These are phyloP conservation scores for Phodopus roborovskii DNA, from an alignment of 2,113 vertebrate species.

Conservation along the genomic window DNA sequence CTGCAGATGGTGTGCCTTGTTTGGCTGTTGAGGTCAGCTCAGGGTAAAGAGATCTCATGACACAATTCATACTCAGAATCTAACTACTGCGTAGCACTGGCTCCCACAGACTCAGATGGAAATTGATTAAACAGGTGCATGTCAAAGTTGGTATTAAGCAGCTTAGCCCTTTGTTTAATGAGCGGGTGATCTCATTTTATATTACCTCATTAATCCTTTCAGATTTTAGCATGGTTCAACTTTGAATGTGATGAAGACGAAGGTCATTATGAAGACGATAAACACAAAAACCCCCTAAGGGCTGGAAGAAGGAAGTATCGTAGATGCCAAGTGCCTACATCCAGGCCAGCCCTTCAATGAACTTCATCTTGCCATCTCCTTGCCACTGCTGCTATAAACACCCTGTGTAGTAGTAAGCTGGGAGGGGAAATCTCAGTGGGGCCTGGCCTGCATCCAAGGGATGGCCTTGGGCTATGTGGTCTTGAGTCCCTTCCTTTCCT, in stretches of 20 bases:
- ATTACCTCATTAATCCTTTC: conserved; percentile 44
- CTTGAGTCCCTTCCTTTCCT: neutral
- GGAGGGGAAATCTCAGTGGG: neutral
- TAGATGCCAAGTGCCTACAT: neutral
- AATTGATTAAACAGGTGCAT: conserved; percentile 33
- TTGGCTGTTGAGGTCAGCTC: neutral
- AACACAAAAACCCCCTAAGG: neutral
- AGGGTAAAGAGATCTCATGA: neutral
- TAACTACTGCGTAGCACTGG: neutral
- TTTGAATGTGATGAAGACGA: conserved; percentile 32
- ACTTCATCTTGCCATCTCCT: neutral
- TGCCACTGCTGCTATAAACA: neutral
- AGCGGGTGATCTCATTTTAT: conserved; percentile 24
- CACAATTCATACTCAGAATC: neutral
- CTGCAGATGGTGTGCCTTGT: neutral
- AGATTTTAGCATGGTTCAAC: conserved; percentile 34
- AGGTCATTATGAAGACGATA: neutral
- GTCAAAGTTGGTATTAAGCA: conserved; percentile 34
- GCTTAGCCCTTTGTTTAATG: conserved; percentile 42
- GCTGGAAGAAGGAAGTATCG: conserved; percentile 7
- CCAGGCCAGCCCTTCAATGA: neutral
- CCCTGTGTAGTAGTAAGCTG: neutral
- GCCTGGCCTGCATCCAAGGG: neutral
- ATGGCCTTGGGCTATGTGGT: neutral
- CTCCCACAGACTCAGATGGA: conserved; percentile 7